Conservation (phyloP, 2,797 vertebrate genomes). For the Galago senegalensis region DNA sequence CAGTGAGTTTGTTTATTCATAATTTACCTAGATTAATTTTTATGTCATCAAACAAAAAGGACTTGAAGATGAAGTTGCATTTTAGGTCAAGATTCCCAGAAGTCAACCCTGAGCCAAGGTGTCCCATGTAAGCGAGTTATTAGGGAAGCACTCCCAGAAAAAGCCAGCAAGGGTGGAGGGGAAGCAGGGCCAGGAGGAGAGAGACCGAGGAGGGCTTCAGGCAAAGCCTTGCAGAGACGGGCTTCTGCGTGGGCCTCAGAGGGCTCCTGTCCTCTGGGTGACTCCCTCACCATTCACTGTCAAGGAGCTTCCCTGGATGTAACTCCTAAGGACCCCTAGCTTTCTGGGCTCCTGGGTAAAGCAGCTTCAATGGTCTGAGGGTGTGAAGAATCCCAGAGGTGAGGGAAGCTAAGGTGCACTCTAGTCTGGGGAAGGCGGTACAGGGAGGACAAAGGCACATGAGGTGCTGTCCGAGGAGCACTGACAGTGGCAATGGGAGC, state of each 20-base stretch:
- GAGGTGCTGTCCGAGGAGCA: too few relatives aligned
- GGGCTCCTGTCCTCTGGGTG: background rate
- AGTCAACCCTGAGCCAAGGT: background rate
- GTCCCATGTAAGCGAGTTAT: background rate
- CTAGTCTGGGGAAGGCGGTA: background rate
- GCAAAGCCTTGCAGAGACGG: background rate
- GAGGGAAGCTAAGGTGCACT: background rate
- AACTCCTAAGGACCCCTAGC: background rate
- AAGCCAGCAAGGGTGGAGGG: background rate
- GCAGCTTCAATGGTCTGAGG: background rate
- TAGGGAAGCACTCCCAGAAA: background rate
- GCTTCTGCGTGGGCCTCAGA: background rate
- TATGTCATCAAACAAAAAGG: slow-evolving; percentile 12
- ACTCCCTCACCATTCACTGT: background rate
- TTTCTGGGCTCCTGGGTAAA: background rate
- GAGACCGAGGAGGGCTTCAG: background rate
- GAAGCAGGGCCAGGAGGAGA: background rate
- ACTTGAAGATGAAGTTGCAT: background rate
- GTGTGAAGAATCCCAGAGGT: background rate
- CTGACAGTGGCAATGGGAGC: background rate
- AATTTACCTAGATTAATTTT: slow-evolving; percentile 30
- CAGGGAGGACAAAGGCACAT: background rate
- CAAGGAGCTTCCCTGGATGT: background rate
- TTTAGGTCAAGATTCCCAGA: background rate
- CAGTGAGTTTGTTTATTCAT: background rate